phyloP scores from a whole-genome alignment of 2,888 invertebrate genomes.

The Calephelis perditalis region DNA sequence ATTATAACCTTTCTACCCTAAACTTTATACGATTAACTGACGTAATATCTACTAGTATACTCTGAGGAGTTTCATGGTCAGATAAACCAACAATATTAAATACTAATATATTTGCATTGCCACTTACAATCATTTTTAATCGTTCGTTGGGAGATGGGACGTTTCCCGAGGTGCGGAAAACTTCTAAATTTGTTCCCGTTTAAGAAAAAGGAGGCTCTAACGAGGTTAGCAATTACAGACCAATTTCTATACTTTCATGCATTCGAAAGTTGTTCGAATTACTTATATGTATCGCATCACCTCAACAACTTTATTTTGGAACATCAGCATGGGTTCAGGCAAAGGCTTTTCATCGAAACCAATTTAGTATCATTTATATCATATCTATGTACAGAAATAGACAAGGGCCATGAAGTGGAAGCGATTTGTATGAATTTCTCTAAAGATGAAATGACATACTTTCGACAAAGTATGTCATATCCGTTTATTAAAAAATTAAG shows the following conservation, averaged over 20 bases:
- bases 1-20: too few relatives aligned
- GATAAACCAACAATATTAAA: too few relatives aligned
- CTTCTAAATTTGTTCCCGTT: neutral
- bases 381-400: too few relatives aligned
- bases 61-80: too few relatives aligned
- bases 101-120: neutral
- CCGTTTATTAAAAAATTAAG: too few relatives aligned
- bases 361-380: neutral
- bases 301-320: neutral
- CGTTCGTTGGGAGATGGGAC: neutral
- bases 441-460: too few relatives aligned
- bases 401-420: too few relatives aligned
- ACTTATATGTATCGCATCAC: neutral
- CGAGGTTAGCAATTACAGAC: constrained; percentile 2
- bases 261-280: neutral
- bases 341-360: neutral
- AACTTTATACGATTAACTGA: too few relatives aligned
- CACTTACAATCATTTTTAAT: neutral
- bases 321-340: constrained; percentile 5
- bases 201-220: neutral
- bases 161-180: neutral
- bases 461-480: too few relatives aligned
- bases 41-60: too few relatives aligned
- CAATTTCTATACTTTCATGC: neutral
- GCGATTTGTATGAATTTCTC: too few relatives aligned